Conservation (phyloP, 2,888 invertebrate genomes). For the Octodonta nipae region DNA sequence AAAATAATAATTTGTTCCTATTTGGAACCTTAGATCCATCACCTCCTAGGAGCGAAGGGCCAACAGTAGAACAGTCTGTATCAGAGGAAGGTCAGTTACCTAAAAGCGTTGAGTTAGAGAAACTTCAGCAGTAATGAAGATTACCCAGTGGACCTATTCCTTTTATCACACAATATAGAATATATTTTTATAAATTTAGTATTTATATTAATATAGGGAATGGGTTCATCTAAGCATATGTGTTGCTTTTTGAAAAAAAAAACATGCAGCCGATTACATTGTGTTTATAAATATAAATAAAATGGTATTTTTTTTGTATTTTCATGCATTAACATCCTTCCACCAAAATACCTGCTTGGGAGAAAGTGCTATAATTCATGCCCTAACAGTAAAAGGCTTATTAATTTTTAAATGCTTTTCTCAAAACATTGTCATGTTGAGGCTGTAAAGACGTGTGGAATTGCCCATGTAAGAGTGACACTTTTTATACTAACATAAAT, state of each 20-base stretch:
- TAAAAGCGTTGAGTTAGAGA: slow-evolving; percentile 11
- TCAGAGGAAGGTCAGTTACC: slow-evolving; percentile 15
- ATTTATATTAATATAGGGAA: slow-evolving; percentile 7
- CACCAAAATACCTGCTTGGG: slow-evolving; percentile 4
- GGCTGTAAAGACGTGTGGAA: too few species aligned
- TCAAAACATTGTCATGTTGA: too few species aligned
- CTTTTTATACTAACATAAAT: slow-evolving; percentile 7
- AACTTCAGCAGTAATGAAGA: slow-evolving; percentile 10
- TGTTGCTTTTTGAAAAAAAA: slow-evolving; percentile 6
- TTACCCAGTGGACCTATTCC: slow-evolving; percentile 10
- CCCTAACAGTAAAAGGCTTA: slow-evolving; percentile 7
- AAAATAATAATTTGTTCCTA: neutral
- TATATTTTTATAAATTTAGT: slow-evolving; percentile 4
- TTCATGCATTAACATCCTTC: slow-evolving; percentile 9
- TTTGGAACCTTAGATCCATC: slow-evolving; percentile 17
- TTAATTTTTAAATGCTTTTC: slow-evolving; percentile 6
- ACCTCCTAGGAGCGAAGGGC: slow-evolving; percentile 21
- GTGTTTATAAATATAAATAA: too few species aligned
- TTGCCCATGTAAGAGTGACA: slow-evolving; percentile 7
- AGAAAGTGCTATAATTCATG: neutral
- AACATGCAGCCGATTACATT: slow-evolving; percentile 7
- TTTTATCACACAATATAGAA: slow-evolving; percentile 2
- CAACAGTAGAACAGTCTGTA: slow-evolving; percentile 20
- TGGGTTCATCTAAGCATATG: slow-evolving; percentile 9
- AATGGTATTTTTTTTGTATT: slow-evolving; percentile 11